Evolutionary conservation across 1,140 invertebrate genomes (phyloP).

Genomic region (Lepidotrigona ventralis): DNA sequence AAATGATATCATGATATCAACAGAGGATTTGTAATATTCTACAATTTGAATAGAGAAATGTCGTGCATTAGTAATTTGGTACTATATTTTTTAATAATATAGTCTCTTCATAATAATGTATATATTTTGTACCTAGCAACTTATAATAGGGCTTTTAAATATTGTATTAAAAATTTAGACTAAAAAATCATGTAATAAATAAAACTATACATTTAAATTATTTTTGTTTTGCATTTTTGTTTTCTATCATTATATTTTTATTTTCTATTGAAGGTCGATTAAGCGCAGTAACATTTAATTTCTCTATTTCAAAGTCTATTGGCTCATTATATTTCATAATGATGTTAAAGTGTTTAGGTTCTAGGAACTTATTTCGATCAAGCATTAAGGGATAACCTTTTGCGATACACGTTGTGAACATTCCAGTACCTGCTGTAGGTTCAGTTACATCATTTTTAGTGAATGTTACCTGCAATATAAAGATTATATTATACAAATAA

Average conservation of each 20-base stretch:
- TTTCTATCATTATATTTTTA: constrained; percentile 16
- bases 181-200: constrained; percentile 60
- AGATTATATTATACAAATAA: constrained; percentile 69
- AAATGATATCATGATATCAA: not conserved
- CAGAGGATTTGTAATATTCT: constrained; percentile 4
- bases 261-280: not conserved
- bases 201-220: constrained; percentile 18
- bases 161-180: constrained; percentile 47
- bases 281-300: not conserved
- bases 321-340: constrained; percentile 96
- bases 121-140: constrained; percentile 70
- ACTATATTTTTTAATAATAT: constrained; percentile 28
- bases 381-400: constrained; percentile 88
- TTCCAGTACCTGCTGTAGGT: constrained; percentile 87
- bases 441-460: constrained; percentile 87
- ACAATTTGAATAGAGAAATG: not conserved
- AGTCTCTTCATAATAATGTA: constrained; percentile 26
- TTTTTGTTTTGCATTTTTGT: constrained; percentile 39
- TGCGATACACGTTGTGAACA: constrained; percentile 89
- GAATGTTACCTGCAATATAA: constrained; percentile 86
- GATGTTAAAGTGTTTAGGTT: constrained; percentile 87
- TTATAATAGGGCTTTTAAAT: constrained; percentile 45
- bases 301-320: constrained; percentile 86
- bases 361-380: constrained; percentile 85
- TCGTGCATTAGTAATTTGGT: constrained; percentile 3